These are phyloP conservation scores for Embidobia sp. DNA, from an alignment of 2,888 invertebrate species.

Conservation along the genomic window DNA sequence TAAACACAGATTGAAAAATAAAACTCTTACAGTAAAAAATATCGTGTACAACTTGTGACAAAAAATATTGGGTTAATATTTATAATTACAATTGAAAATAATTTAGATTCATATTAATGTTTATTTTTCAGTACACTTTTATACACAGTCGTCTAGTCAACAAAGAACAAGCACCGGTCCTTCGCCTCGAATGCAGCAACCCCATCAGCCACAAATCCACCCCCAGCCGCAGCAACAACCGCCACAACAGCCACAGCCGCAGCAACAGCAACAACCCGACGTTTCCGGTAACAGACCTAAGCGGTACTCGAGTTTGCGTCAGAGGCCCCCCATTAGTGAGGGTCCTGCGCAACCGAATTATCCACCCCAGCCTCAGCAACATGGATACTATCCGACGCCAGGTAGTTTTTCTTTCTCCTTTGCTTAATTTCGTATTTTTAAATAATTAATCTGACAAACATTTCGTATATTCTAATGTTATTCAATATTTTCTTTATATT, in stretches of 20 bases:
- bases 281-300: conserved; percentile 83
- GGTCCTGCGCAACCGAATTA: conserved; percentile 75
- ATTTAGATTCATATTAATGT: no score
- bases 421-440: no score
- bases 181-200: conserved; percentile 78
- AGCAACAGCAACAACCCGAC: conserved; percentile 73
- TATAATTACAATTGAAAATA: no score
- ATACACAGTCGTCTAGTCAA: conserved; percentile 76
- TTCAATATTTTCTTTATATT: no score
- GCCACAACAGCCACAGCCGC: no score
- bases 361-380: conserved; percentile 73
- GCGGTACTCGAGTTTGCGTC: conserved; percentile 87
- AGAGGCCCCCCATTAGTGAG: conserved; percentile 81
- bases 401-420: conserved; percentile 70
- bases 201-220: conserved; percentile 74
- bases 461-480: no score
- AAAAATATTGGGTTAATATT: no score
- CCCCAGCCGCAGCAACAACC: conserved; percentile 73
- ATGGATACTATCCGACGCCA: conserved; percentile 79
- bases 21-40: no score
- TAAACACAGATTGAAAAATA: background rate
- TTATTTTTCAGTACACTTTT: conserved; percentile 75
- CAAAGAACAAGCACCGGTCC: conserved; percentile 73
- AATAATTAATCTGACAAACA: no score
- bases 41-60: no score